Base-by-base conservation (phyloP, 2,113 vertebrate species). In the Lepus europaeus region DNA sequence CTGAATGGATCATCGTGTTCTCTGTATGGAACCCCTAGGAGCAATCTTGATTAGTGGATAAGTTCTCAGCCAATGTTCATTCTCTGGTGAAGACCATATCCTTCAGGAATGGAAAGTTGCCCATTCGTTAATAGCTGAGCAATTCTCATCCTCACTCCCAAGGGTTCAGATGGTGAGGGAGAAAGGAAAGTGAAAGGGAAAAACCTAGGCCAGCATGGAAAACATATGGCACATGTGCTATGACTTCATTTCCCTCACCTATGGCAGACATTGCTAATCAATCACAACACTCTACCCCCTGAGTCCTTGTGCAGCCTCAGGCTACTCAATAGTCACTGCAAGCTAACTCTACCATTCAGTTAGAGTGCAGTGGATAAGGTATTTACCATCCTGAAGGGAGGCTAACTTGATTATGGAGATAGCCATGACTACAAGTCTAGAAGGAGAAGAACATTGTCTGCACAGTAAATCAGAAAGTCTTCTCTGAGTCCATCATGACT, bases 11-110 rank as follows among this genome's bases (percentile, higher is more conserved):
- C 90, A 56, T 83, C 25, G 23, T 39, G 7, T 56, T 31, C 84
- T 36, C 73, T 94, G 23, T 59, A 59, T 29, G 49, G 69, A 90
- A 88, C 23, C 17, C 78, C 11, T 72, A 64, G 63, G 31, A 53
- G 36, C 23, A 81, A 56, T 12, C 86, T 97, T 94, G 16, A 74
- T 72, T 33, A 80, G 4, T 88, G 69, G 23, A 27, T 93, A 61
- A 61, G 4, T 90, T 86, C 63, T 90, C 63, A 95, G 73, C 29
- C 88, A 96, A 88, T 89, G 93, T 56, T 49, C 14, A 29, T 90
- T 90, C n/a, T 88, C 68, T 93, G n/a, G 33, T 88, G 56, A 64
- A 93, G 59, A 74, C 76, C 9, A 53, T 77, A 89, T 92, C 39
- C 25, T 81, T 92, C 80, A 73, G 49, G 39, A 90, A n/a, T 61